Base-by-base conservation (phyloP, 2,797 vertebrate species). In the Squalus acanthias region DNA sequence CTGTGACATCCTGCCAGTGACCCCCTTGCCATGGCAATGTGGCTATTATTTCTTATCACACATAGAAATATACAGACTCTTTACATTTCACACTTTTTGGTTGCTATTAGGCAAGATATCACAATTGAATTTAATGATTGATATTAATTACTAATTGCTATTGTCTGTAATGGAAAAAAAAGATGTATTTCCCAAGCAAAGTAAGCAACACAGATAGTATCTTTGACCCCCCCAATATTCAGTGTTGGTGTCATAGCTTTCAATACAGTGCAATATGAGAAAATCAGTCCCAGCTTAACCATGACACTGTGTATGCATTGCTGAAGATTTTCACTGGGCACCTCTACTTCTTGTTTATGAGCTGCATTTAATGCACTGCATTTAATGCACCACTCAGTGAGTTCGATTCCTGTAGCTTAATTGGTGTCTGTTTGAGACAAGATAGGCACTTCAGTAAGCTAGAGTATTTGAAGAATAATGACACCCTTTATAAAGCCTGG, bases 391-490 rank as follows among this genome's bases (percentile, higher is more conserved):
- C 82, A 46, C 15, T 46, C 79, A 76, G 46, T 24, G 53, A 67
- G 17, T 69, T n/a, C 24, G n/a, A 69, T 69, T 93, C 39, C n/a
- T 93, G 7, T 6, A 69, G 65, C 22, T 93, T 69, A 67, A 93
- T 39, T 93, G 63, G n/a, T 69, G 20, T 93, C 91, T 67, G n/a
- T 67, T 9, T 93, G 63, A 93, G 24, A 67, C 91, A 93, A 93
- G 65, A 46, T 24, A 93, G 65, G n/a, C 91, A 69, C 63, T 93
- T 93, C n/a, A 69, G 39, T 46, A 46, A 93, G 91, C 46, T 24
- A 67, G 6, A 24, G 20, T 24, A 22, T 85, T 85, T 85, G 46
- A 93, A 91, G 33, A 93, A 26, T 65, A 69, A 93, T 93, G 65
- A 69, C 65, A 93, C 39, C 39, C 65, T 69, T 69, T 24, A 93